Conservation (phyloP, 1,140 invertebrate genomes). For the Ladona fulva region DNA sequence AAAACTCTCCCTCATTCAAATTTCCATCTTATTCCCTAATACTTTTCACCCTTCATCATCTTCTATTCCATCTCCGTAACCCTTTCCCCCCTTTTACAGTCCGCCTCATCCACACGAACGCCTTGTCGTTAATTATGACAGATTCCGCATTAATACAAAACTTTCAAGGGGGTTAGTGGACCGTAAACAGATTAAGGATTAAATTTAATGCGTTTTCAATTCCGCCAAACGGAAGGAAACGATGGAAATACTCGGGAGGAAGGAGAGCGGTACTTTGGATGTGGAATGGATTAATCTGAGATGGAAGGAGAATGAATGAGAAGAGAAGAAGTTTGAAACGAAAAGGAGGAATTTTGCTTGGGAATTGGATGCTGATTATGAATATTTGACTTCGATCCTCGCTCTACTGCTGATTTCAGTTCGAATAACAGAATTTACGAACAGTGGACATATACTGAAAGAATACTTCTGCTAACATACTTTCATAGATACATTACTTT, state of each 20-base stretch:
- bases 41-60: neutral
- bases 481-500: too few species aligned
- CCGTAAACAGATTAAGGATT: conserved; percentile 5
- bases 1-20: too few species aligned
- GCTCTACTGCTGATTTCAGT: too few species aligned
- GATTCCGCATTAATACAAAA: conserved; percentile 2
- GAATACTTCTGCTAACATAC: too few species aligned
- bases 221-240: neutral
- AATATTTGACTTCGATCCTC: neutral
- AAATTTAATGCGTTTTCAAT: conserved; percentile 10
- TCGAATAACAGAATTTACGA: too few species aligned
- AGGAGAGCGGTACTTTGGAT: neutral
- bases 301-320: too few species aligned
- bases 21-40: too few species aligned
- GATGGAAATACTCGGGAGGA: neutral
- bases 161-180: neutral
- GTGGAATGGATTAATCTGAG: neutral
- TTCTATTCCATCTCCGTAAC: neutral
- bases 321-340: too few species aligned
- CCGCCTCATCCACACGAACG: neutral
- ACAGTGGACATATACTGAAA: too few species aligned
- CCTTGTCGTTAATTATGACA: conserved; percentile 2
- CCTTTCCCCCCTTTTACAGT: neutral
- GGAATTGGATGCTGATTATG: neutral
- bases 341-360: neutral